Conservation (phyloP, 2,797 vertebrate genomes). For the Enteromius treurensis region DNA sequence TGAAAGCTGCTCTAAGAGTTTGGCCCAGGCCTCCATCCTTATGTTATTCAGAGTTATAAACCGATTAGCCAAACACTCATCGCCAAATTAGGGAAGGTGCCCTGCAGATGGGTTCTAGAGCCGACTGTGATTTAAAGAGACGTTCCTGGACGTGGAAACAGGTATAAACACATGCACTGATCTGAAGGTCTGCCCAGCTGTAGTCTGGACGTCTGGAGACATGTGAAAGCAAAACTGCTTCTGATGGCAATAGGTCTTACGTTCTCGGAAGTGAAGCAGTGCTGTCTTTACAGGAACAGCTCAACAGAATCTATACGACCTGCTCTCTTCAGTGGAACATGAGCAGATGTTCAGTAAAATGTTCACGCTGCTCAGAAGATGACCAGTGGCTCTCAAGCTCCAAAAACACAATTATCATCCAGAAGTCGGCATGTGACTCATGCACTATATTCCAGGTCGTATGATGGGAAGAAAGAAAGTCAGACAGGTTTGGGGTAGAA, state of each 20-base stretch:
- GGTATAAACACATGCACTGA: slow-evolving; percentile 32
- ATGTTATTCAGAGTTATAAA: slow-evolving; percentile 2
- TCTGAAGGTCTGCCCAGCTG: slow-evolving; percentile 20
- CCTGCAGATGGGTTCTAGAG: slow-evolving; percentile 59
- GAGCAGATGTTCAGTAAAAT: neutral
- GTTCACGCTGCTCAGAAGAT: neutral
- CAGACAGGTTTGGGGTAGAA: neutral
- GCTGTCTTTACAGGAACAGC: neutral
- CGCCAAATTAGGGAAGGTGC: slow-evolving; percentile 72
- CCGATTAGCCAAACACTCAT: slow-evolving; percentile 69
- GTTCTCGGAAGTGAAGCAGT: slow-evolving; percentile 71
- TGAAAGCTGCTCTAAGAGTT: neutral
- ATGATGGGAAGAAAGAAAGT: neutral
- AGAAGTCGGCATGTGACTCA: neutral
- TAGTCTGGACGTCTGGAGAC: slow-evolving; percentile 20
- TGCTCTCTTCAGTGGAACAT: neutral
- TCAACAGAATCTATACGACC: neutral
- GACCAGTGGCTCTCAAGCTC: neutral
- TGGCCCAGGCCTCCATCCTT: neutral
- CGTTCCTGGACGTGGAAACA: neutral
- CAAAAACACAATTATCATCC: neutral
- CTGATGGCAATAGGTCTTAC: slow-evolving; percentile 76
- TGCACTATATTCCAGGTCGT: neutral
- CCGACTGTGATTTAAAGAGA: slow-evolving; percentile 59
- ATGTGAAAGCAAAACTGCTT: slow-evolving; percentile 63